Percentiles rank a stretch among this genome's conserved stretches.
These are phyloP conservation scores for Alexandromys oeconomus DNA, from an alignment of 2,797 vertebrate species.

Conservation along the genomic window DNA sequence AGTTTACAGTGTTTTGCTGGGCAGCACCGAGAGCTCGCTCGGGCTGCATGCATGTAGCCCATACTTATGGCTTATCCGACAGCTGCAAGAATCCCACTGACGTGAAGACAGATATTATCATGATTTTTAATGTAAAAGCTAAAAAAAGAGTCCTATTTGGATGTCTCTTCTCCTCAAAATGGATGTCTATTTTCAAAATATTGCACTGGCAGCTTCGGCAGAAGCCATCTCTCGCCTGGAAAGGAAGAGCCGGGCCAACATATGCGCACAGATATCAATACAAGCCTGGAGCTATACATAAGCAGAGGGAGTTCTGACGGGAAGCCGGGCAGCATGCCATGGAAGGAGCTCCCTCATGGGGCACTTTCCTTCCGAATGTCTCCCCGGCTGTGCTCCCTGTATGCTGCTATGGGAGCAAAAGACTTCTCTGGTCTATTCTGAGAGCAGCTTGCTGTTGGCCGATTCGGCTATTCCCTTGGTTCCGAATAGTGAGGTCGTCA, in stretches of 20 bases:
- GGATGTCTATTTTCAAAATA: conserved; percentile 84
- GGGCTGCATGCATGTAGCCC: neutral
- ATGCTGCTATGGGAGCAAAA: neutral
- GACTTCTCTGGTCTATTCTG: neutral
- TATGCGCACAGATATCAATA: conserved; percentile 84
- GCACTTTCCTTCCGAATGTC: neutral
- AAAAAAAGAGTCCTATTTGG: conserved; percentile 65
- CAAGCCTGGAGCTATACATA: conserved; percentile 80
- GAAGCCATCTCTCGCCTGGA: conserved; percentile 84
- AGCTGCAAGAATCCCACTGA: neutral
- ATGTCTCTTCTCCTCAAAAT: conserved; percentile 74
- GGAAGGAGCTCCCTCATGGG: neutral
- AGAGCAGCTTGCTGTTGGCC: neutral
- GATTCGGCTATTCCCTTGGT: neutral
- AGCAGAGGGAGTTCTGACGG: conserved; percentile 75
- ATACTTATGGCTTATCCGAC: neutral
- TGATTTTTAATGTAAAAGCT: conserved; percentile 57
- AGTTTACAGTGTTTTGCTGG: neutral
- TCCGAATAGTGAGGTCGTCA: neutral
- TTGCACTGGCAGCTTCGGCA: conserved; percentile 87
- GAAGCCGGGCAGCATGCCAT: conserved; percentile 64
- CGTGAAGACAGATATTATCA: neutral
- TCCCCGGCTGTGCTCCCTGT: neutral
- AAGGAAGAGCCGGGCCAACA: conserved; percentile 84
- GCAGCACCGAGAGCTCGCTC: neutral